Percentiles rank a stretch among this genome's conserved stretches.
Evolutionary conservation across 2,888 invertebrate genomes (phyloP).

Genomic region (Phortica magna): DNA sequence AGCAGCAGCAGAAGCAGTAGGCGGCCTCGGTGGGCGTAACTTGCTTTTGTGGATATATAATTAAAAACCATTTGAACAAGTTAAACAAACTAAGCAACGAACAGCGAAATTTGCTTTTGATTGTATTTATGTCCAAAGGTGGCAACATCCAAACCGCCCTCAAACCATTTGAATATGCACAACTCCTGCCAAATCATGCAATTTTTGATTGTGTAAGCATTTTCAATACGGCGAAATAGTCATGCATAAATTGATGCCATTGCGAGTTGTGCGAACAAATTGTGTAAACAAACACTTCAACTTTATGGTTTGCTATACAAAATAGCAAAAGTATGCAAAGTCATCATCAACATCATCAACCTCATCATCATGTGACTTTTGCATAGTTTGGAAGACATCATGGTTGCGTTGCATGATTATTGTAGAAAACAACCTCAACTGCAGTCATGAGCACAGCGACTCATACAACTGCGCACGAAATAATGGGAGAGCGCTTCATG

Average conservation of each 20-base stretch:
- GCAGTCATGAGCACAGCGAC: no score
- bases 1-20: no score
- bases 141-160: no score
- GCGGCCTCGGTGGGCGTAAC: background rate
- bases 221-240: slow-evolving; percentile 69
- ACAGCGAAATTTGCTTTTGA: background rate
- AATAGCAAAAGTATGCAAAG: background rate
- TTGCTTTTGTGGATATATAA: slow-evolving; percentile 32
- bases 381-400: background rate
- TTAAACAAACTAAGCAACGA: slow-evolving; percentile 6
- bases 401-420: no score
- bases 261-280: slow-evolving; percentile 57
- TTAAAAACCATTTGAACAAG: slow-evolving; percentile 26
- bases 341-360: background rate
- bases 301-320: background rate
- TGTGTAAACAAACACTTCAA: slow-evolving; percentile 13
- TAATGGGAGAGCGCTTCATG: no score
- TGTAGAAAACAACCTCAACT: no score
- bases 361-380: background rate
- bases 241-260: slow-evolving; percentile 69
- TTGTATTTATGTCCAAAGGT: no score
- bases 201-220: slow-evolving; percentile 63
- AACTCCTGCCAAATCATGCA: slow-evolving; percentile 35
- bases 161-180: no score
- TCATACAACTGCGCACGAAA: no score